phyloP scores from a whole-genome alignment of 2,113 vertebrate genomes.

The Tachycineta bicolor region DNA sequence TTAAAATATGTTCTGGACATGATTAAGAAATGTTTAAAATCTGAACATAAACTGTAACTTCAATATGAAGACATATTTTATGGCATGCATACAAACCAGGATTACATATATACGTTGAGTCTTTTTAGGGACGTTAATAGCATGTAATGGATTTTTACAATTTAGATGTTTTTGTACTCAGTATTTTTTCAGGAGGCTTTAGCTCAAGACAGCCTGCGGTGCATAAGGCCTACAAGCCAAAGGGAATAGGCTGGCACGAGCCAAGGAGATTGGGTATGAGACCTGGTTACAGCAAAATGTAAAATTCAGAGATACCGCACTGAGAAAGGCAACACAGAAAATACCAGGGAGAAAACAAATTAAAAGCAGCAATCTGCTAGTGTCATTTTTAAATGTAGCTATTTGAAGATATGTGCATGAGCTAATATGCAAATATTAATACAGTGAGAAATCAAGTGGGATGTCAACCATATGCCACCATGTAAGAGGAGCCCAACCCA shows the following conservation, averaged over 20 bases:
- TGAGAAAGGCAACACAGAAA: not conserved
- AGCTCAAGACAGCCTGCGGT: not conserved
- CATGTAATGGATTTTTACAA: not conserved
- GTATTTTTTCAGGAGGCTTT: not conserved
- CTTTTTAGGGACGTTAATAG: not conserved
- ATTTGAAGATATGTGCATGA: not conserved
- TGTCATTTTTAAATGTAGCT: not conserved
- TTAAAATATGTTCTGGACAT: not conserved
- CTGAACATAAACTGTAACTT: not conserved
- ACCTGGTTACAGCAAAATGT: not conserved
- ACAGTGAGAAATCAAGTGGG: conserved; percentile 1
- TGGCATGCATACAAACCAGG: not conserved
- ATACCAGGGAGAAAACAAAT: not conserved
- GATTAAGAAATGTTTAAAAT: not conserved
- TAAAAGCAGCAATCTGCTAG: not conserved
- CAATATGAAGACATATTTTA: not conserved
- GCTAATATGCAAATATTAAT: conserved; percentile 11
- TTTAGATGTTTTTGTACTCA: not conserved
- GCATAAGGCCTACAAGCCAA: not conserved
- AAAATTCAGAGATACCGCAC: not conserved
- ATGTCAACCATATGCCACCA: not conserved
- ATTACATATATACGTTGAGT: not conserved
- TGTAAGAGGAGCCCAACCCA: not conserved
- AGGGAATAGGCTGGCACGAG: not conserved
- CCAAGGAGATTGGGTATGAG: not conserved